Conservation (phyloP, 2,888 invertebrate species). For the Rotaria magnacalcarata region DNA sequence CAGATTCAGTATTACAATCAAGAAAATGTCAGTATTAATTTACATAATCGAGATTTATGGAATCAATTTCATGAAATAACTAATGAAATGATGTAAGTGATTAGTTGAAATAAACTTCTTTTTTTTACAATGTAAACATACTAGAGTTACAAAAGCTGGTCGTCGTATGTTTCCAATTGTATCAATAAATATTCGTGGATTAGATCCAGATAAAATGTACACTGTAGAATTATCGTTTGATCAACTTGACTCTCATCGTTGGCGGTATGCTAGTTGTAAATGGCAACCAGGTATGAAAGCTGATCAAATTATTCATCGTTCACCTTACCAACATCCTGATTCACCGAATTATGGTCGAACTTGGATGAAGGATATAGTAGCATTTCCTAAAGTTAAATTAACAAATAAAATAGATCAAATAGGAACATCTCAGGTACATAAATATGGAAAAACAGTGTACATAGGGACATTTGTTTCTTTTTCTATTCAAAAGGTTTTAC, state of each 20-base stretch:
- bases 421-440: conserved; percentile 68
- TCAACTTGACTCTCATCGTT: conserved; percentile 69
- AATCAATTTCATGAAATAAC: background rate
- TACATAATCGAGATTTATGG: background rate
- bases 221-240: conserved; percentile 57
- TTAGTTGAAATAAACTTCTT: background rate
- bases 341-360: conserved; percentile 88
- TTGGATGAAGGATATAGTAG: conserved; percentile 90
- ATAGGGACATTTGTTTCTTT: too few relatives aligned
- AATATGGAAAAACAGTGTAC: background rate
- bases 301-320: conserved; percentile 83
- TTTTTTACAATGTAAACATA: background rate
- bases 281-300: conserved; percentile 91
- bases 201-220: conserved; percentile 58
- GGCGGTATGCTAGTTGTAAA: conserved; percentile 96
- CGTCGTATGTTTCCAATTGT: conserved; percentile 58
- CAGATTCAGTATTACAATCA: background rate
- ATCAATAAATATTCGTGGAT: conserved; percentile 52
- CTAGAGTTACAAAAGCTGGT: background rate
- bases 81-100: background rate
- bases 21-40: background rate
- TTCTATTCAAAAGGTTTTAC: background rate
- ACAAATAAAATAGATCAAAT: conserved; percentile 79
- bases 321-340: conserved; percentile 85
- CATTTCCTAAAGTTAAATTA: conserved; percentile 84